phyloP scores from a whole-genome alignment of 1,140 invertebrate genomes.

The Cepaea nemoralis region DNA sequence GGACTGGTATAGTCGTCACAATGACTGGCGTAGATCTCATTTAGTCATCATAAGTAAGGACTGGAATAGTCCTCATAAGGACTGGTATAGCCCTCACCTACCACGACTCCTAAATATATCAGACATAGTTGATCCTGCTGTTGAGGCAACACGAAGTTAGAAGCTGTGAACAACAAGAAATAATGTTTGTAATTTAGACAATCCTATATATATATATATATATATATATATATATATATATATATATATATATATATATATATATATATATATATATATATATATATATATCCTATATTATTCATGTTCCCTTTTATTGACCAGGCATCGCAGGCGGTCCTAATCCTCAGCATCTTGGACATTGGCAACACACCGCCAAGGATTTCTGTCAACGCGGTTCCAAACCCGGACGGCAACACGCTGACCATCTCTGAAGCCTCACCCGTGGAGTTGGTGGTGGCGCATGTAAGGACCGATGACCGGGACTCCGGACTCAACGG shows the following conservation, averaged over 20 bases:
- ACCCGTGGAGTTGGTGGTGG: slow-evolving; percentile 53
- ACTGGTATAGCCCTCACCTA: too few relatives aligned
- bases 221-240: too few relatives aligned
- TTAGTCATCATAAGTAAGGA: too few relatives aligned
- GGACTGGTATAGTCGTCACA: too few relatives aligned
- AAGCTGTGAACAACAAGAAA: too few relatives aligned
- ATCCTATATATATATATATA: too few relatives aligned
- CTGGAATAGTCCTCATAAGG: too few relatives aligned
- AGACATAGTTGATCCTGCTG: too few relatives aligned
- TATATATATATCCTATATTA: neutral
- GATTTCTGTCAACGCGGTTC: slow-evolving; percentile 77
- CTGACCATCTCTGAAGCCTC: slow-evolving; percentile 55
- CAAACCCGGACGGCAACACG: slow-evolving; percentile 46
- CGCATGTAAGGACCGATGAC: slow-evolving; percentile 61
- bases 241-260: neutral
- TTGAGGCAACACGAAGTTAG: too few relatives aligned
- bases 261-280: neutral
- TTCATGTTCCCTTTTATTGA: neutral
- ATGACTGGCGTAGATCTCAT: too few relatives aligned
- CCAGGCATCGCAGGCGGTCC: slow-evolving; percentile 76
- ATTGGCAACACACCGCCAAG: slow-evolving; percentile 92
- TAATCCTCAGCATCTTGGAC: slow-evolving; percentile 81
- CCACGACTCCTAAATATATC: too few relatives aligned
- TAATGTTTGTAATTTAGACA: too few relatives aligned
- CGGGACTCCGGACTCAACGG: slow-evolving; percentile 58